Percentiles rank a stretch among this genome's conserved stretches.
These are phyloP conservation scores for Drosophila meridionalis DNA, from an alignment of 2,888 invertebrate species.

Conservation along the genomic window DNA sequence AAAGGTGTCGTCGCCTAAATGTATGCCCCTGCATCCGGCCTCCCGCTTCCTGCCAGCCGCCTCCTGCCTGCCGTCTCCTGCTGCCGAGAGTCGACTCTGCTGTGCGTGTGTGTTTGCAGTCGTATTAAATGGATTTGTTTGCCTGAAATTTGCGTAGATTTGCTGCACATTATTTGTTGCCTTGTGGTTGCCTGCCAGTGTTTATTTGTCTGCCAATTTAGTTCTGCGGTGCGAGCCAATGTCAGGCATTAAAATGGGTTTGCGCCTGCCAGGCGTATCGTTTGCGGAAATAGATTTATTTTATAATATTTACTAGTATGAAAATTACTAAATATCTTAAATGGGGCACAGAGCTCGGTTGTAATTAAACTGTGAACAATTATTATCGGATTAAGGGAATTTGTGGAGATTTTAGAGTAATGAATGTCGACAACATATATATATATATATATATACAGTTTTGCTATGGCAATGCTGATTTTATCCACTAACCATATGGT, in stretches of 20 bases:
- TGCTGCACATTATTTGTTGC: slow-evolving; percentile 64
- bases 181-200: slow-evolving; percentile 45
- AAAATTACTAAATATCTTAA: not conserved
- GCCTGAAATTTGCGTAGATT: slow-evolving; percentile 75
- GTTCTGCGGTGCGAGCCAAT: slow-evolving; percentile 40
- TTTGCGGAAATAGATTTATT: not conserved
- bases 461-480: too few relatives aligned
- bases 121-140: slow-evolving; percentile 69
- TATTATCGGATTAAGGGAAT: not conserved
- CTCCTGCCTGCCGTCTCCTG: not conserved
- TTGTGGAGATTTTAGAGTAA: not conserved
- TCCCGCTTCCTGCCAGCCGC: not conserved
- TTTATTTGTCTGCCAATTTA: slow-evolving; percentile 55
- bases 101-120: slow-evolving; percentile 44
- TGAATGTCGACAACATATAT: too few relatives aligned
- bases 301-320: not conserved
- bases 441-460: too few relatives aligned
- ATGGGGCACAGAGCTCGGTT: not conserved
- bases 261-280: slow-evolving; percentile 46
- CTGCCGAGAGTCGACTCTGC: not conserved
- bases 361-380: not conserved
- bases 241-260: slow-evolving; percentile 33
- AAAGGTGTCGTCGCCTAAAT: slow-evolving; percentile 57
- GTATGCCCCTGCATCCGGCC: slow-evolving; percentile 17
- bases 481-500: too few relatives aligned